These are phyloP conservation scores for Liolophura sinensis DNA, from an alignment of 1,140 invertebrate genomes.

Conservation along the genomic window DNA sequence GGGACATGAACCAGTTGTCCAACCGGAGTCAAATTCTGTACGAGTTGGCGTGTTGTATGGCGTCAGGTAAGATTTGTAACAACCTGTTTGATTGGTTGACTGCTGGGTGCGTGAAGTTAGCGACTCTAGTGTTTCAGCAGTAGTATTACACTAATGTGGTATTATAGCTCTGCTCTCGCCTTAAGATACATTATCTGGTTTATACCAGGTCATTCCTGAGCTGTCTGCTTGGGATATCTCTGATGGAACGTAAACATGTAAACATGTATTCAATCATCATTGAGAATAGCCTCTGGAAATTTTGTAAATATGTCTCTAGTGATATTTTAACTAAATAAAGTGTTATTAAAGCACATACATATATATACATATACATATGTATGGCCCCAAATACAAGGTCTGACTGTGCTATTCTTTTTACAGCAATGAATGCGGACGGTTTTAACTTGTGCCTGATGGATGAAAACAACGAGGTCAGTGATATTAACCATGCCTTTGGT, in stretches of 20 bases:
- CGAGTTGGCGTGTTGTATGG: constrained; percentile 67
- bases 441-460: constrained; percentile 63
- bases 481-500: neutral
- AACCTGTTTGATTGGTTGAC: too few species aligned
- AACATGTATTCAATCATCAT: too few species aligned
- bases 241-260: too few species aligned
- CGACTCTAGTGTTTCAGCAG: too few species aligned
- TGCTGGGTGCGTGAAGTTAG: too few species aligned
- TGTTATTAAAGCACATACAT: neutral
- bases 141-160: too few species aligned
- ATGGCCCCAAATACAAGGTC: neutral
- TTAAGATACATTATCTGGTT: too few species aligned
- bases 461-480: constrained; percentile 41
- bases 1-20: constrained; percentile 62
- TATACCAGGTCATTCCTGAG: too few species aligned
- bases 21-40: constrained; percentile 65
- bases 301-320: neutral
- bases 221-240: too few species aligned
- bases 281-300: neutral
- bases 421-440: constrained; percentile 66
- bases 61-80: constrained; percentile 33
- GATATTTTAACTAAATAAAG: neutral
- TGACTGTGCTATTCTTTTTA: constrained; percentile 25
- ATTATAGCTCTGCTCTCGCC: too few species aligned
- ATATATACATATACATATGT: too few species aligned